Percentiles rank a stretch among this genome's conserved stretches.
phyloP scores from a whole-genome alignment of 1,140 invertebrate species.

The Cherax quadricarinatus region DNA sequence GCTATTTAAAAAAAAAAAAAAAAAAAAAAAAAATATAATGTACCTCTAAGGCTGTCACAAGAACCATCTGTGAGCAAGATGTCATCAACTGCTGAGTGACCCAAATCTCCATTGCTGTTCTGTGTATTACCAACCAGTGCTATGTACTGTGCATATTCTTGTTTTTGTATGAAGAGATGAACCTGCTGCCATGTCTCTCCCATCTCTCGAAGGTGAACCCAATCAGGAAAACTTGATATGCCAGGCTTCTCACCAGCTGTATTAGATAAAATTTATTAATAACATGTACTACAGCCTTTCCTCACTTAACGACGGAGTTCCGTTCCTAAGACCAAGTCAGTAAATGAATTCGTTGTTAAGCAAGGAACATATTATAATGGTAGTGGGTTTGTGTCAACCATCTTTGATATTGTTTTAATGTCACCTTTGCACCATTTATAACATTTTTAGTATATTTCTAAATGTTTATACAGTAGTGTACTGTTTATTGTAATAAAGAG shows the following conservation, averaged over 20 bases:
- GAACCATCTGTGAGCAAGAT: conserved; percentile 46
- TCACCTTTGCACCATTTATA: too few relatives aligned
- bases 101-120: background rate
- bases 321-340: too few relatives aligned
- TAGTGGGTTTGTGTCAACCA: too few relatives aligned
- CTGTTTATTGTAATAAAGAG: too few relatives aligned
- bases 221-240: background rate
- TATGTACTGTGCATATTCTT: conserved; percentile 11
- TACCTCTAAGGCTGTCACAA: conserved; percentile 41
- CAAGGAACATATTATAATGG: too few relatives aligned
- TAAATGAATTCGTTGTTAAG: too few relatives aligned
- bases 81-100: conserved; percentile 63
- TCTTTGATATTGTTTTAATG: too few relatives aligned
- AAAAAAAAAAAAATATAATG: background rate
- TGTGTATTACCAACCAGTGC: background rate
- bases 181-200: conserved; percentile 59
- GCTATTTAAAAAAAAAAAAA: background rate
- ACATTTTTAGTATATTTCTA: too few relatives aligned
- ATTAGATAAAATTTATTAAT: background rate
- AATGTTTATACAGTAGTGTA: too few relatives aligned
- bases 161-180: conserved; percentile 19
- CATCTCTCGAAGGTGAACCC: conserved; percentile 38
- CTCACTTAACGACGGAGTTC: too few relatives aligned
- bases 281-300: too few relatives aligned
- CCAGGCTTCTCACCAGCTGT: conserved; percentile 24